Evolutionary conservation across 1,140 invertebrate species (phyloP), one percentile per base, ranked within the genome.

Genomic region (Trachymyrmex septentrionalis): DNA sequence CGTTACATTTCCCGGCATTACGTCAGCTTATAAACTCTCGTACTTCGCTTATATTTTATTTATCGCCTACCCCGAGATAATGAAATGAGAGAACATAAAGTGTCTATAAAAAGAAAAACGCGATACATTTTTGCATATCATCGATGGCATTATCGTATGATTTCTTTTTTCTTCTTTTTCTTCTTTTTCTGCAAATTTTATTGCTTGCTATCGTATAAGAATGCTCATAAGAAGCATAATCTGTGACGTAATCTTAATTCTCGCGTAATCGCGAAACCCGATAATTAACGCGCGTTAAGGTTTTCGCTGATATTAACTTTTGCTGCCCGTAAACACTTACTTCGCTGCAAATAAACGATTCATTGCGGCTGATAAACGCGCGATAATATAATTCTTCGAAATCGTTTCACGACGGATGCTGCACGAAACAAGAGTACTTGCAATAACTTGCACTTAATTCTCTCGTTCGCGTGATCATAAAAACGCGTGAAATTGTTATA

Each of bases 301-400:
- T 38, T 73, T 24, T 61, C 24, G 21, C 55, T 61, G 55, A 75
- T 50, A 84, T 75, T 84, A 44, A 84, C 80, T 84, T 75, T 84
- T 44, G 80, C 24, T 57, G 38, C 19, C 77, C 55, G 80, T 55
- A 75, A 84, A 75, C 80, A 61, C 72, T 84, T 84, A 75, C 24
- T 84, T 38, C 55, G 14, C 55, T 19, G 69, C 80, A 69, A 50
- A 44, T 84, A 61, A 84, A 75, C 69, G 69, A 24, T 73, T 30
- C 80, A 34, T 84, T 27, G 80, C 69, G 69, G 30, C 38, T 53
- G 80, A 84, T 84, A 84, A 84, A 84, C 69, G 69, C 69, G 55
- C 55, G 80, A 84, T 84, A 84, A 50, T 73, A 44, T 24, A 34
- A 84, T 84, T 84, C 80, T 14, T 57, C 80, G 80, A 84, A 84